phyloP scores from a whole-genome alignment of 53 echinoderm and acorn worm species.

The Stichopus horrens region DNA sequence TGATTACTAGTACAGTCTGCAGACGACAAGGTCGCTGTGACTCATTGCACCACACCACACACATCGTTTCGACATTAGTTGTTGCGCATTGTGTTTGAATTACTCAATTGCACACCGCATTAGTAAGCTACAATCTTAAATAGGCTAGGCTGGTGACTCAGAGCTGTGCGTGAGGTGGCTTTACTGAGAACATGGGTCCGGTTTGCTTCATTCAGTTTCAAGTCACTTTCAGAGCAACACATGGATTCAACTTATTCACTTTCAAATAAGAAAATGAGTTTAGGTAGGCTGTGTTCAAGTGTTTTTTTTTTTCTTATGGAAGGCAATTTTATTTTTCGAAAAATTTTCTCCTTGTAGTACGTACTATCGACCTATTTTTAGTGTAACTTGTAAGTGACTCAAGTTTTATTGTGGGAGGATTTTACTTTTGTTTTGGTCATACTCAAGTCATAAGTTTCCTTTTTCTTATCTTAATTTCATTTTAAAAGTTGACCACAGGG shows the following conservation, averaged over 20 bases:
- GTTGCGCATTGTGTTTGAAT: not conserved
- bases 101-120: not conserved
- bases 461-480: too few species aligned
- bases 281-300: not conserved
- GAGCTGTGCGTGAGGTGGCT: not conserved
- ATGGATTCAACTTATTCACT: not conserved
- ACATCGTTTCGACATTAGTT: conserved; percentile 26
- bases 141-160: not conserved
- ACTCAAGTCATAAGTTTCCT: too few species aligned
- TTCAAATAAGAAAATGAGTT: conserved; percentile 35
- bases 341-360: too few species aligned
- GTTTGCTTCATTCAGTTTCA: not conserved
- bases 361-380: too few species aligned
- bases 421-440: too few species aligned
- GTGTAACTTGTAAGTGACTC: too few species aligned
- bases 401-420: too few species aligned
- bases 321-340: too few species aligned
- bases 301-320: too few species aligned
- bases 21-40: conserved; percentile 9
- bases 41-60: conserved; percentile 26
- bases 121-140: not conserved
- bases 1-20: conserved; percentile 7
- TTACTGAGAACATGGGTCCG: not conserved
- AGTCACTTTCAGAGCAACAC: conserved; percentile 14
- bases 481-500: too few species aligned